Evolutionary conservation across 2,113 vertebrate species (phyloP).

Genomic region (Nymphicus hollandicus): DNA sequence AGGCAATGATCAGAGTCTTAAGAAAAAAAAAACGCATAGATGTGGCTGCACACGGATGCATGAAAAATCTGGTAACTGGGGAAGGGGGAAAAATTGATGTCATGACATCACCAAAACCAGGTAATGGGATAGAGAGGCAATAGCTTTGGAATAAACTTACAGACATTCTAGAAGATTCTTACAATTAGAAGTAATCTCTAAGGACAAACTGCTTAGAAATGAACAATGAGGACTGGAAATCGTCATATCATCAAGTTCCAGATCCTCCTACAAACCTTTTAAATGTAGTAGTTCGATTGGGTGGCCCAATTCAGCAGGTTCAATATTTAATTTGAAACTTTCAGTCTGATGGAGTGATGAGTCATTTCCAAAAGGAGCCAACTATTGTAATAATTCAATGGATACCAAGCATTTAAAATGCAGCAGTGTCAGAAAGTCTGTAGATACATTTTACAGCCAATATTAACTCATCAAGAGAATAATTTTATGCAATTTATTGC

Average conservation of each 20-base stretch:
- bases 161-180: conserved; percentile 7
- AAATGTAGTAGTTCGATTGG: not conserved
- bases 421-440: conserved; percentile 10
- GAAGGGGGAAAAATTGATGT: not conserved
- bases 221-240: conserved; percentile 1
- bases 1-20: not conserved
- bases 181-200: not conserved
- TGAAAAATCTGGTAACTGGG: not conserved
- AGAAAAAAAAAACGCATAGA: not conserved
- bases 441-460: conserved; percentile 3
- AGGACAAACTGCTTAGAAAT: not conserved
- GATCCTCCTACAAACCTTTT: not conserved
- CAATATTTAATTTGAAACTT: conserved; percentile 56
- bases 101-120: not conserved
- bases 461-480: conserved; percentile 20
- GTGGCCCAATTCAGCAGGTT: not conserved
- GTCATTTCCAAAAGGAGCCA: conserved; percentile 43
- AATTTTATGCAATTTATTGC: not conserved
- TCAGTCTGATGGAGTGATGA: conserved; percentile 26
- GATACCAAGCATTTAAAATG: conserved; percentile 18
- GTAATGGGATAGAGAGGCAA: not conserved
- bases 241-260: not conserved
- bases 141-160: not conserved
- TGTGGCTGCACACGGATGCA: not conserved
- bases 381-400: conserved; percentile 32